phyloP scores from a whole-genome alignment of 2,888 invertebrate genomes.

The Steromphala cineraria region DNA sequence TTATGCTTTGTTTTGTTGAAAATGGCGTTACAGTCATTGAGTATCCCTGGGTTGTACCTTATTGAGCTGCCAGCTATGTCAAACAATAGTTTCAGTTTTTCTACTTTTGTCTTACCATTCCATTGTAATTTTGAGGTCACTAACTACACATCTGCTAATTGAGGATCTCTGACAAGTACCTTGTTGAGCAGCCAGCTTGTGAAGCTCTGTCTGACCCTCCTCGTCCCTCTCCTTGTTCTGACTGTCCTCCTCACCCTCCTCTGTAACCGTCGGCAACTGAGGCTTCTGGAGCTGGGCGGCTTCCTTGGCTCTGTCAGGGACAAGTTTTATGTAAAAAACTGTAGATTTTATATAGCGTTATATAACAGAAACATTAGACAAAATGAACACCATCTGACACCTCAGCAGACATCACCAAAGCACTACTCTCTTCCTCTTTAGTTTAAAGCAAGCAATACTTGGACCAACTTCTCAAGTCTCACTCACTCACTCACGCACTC shows the following conservation, averaged over 20 bases:
- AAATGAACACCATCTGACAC: no score
- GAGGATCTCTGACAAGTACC: slow-evolving; percentile 33
- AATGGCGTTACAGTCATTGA: background rate
- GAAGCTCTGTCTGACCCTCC: slow-evolving; percentile 61
- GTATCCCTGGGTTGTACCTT: slow-evolving; percentile 30
- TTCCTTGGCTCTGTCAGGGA: slow-evolving; percentile 52
- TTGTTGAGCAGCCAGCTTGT: slow-evolving; percentile 55
- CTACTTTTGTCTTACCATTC: no score
- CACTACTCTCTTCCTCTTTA: background rate
- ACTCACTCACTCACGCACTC: no score
- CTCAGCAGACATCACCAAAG: no score
- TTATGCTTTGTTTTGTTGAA: background rate
- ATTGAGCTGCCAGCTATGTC: slow-evolving; percentile 58
- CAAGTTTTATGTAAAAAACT: background rate
- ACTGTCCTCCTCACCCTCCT: slow-evolving; percentile 49
- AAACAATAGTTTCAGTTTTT: slow-evolving; percentile 26
- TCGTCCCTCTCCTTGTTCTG: slow-evolving; percentile 55
- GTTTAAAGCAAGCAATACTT: no score
- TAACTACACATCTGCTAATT: background rate
- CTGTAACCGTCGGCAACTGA: slow-evolving; percentile 60
- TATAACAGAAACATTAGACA: no score
- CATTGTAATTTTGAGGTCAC: no score
- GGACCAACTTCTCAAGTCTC: no score
- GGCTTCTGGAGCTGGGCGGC: slow-evolving; percentile 58
- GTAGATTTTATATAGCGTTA: background rate